These are phyloP conservation scores for Scaptomyza hsui DNA, from an alignment of 1,140 invertebrate genomes.

Conservation along the genomic window DNA sequence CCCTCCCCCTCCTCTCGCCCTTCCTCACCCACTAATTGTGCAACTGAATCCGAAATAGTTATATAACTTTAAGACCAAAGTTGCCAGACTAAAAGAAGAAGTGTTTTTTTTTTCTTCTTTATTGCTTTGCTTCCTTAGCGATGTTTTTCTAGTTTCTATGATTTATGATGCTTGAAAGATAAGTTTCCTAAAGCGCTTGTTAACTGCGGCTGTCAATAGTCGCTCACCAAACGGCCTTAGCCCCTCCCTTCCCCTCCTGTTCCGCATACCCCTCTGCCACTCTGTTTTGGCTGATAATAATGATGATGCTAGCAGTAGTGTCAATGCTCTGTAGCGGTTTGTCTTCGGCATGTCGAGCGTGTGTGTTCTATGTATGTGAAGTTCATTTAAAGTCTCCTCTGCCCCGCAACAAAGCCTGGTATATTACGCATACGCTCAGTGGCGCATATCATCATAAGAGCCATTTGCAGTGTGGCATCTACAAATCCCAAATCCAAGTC, in stretches of 20 bases:
- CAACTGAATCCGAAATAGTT: constrained; percentile 38
- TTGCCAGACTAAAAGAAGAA: not conserved
- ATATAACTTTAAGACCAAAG: constrained; percentile 41
- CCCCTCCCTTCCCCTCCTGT: not conserved
- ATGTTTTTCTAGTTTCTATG: constrained; percentile 39
- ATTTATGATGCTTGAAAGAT: constrained; percentile 82
- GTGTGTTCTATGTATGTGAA: constrained; percentile 2
- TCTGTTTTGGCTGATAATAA: constrained; percentile 14
- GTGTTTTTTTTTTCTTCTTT: not conserved
- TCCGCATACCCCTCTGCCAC: not conserved
- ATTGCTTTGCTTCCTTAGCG: not conserved
- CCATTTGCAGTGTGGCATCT: constrained; percentile 20
- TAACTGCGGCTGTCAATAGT: constrained; percentile 77
- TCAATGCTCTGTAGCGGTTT: constrained; percentile 77
- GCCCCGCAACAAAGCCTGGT: constrained; percentile 2
- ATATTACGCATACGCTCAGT: constrained; percentile 70
- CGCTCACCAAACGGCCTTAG: constrained; percentile 36
- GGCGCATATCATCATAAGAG: constrained; percentile 15
- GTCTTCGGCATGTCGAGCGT: constrained; percentile 32
- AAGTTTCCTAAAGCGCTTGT: constrained; percentile 70
- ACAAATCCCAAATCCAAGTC: not conserved
- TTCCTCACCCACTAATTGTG: constrained; percentile 12
- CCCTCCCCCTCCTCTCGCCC: not conserved
- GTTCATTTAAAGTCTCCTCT: not conserved
- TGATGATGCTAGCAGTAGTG: constrained; percentile 68